These are phyloP conservation scores for Monochamus saltuarius DNA, from an alignment of 1,140 invertebrate species.

Conservation along the genomic window DNA sequence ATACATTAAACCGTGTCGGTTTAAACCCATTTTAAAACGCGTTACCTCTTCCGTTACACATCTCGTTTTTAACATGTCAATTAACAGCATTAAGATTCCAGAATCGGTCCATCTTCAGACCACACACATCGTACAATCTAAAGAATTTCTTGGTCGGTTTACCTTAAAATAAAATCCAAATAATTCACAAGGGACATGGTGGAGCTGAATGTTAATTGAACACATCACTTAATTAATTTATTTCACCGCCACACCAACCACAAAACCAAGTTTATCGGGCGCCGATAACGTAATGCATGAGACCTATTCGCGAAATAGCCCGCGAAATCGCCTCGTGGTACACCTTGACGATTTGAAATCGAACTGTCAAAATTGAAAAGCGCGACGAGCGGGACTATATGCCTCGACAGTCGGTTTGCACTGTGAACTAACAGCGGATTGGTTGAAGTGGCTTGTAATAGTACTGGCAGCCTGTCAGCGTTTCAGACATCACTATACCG, in stretches of 20 bases:
- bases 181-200: conserved; percentile 7
- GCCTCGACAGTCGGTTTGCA: conserved; percentile 45
- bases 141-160: conserved; percentile 12
- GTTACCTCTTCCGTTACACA: conserved; percentile 24
- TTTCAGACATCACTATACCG: conserved; percentile 51
- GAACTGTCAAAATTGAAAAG: conserved; percentile 48
- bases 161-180: conserved; percentile 21
- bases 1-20: conserved; percentile 35
- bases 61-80: conserved; percentile 42
- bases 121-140: conserved; percentile 31
- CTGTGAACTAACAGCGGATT: conserved; percentile 46
- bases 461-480: conserved; percentile 53
- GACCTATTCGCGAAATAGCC: neutral
- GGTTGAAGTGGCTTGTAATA: conserved; percentile 49
- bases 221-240: conserved; percentile 32
- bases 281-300: neutral
- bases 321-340: conserved; percentile 18
- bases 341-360: conserved; percentile 29
- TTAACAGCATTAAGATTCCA: conserved; percentile 38
- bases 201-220: conserved; percentile 27
- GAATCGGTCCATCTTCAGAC: conserved; percentile 22
- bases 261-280: conserved; percentile 1
- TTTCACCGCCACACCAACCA: conserved; percentile 6
- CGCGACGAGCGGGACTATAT: conserved; percentile 34
- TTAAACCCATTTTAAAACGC: conserved; percentile 33